Base-by-base conservation (phyloP, 2,113 vertebrate species). In the Fukomys damarensis region DNA sequence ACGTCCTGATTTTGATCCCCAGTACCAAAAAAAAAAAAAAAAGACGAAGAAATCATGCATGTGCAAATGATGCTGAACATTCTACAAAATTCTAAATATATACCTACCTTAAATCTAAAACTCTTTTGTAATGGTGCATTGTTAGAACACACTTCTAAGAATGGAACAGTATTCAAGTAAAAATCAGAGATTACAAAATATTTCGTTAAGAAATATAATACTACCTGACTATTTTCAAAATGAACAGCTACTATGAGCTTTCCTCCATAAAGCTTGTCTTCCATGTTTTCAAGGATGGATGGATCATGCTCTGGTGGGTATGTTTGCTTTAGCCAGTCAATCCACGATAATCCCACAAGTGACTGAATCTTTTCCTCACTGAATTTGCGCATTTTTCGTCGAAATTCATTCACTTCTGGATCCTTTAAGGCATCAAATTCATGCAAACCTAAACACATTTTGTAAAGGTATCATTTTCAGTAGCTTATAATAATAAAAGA, bases 391-490 rank as follows among this genome's bases (percentile, higher is more conserved):
- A 99, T 99, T 98, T 99, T 99, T 92, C 98, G 94, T 94, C 99
- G 99, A 97, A 99, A 99, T 98, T 99, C 99, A 74, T 99, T 99
- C 96, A 99, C 99, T 97, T 99, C 99, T 96, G 99, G 99, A 98
- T 99, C 99, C 89, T 99, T 98, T 49, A 99, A 99, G 84, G 98
- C 99, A 91, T 99, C 99, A 0, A 99, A 99, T 94, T 99, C 99
- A 89, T 99, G 99, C 28, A 99, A 99, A 98, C 99, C 99, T 99
- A 88, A 87, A 98, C 93, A 89, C 76, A 97, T 95, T 90, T 90
- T 95, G 89, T 81, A 79, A 95, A 70, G 52, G 52, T n/a, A 22
- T 92, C 72, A 91, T n/a, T 95, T 89, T 59, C 80, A 35, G 35
- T 89, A 89, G 11, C 68, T 49, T 95, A 89, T 56, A 72, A 94